Evolutionary conservation across 1,140 invertebrate genomes (phyloP), one percentile per base, ranked within the genome.

Genomic region (Drosophila tropicalis): DNA sequence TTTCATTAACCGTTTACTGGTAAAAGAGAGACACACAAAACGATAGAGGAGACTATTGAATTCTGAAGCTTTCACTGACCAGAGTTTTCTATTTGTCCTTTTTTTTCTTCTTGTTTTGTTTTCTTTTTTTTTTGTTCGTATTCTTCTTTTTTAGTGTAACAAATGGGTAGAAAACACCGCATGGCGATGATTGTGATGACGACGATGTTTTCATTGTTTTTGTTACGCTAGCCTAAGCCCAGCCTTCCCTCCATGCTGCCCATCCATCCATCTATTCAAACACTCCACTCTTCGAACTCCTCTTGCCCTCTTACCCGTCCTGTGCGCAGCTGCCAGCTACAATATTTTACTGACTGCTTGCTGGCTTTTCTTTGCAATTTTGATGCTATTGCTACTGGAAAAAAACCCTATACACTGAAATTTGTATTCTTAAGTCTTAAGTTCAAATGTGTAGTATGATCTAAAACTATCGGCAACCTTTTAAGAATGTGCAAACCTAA

Each of bases 111-210:
- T n/a, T n/a, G n/a, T n/a, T n/a, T 36, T 1, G 5, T 34, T 32
- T 1, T 13, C 3, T 10, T 57, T 36, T 57, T 56, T 29, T 29
- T 55, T 55, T 29, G 25, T 29, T 29, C 29, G 29, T 29, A 29
- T n/a, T 55, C 22, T 29, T 29, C 29, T 32, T 56, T 56, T 57
- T n/a, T 13, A 17, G 82, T 54, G 57, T 76, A 84, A 86, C 79
- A 85, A 85, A 85, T 85, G 82, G 79, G 75, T 76, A 87, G 83
- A 74, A 79, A 82, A 85, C 82, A 86, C 82, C 82, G 82, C 82
- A 87, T 86, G 82, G 82, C 82, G 82, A 86, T 87, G 82, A 86
- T 86, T 86, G 82, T 86, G 82, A 87, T 86, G 82, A 87, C 83
- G 82, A 86, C 83, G 76, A 86, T 86, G 82, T 86, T 86, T 86